These are phyloP conservation scores for Eupithecia tripunctaria DNA, from an alignment of 2,888 invertebrate species.

Conservation along the genomic window DNA sequence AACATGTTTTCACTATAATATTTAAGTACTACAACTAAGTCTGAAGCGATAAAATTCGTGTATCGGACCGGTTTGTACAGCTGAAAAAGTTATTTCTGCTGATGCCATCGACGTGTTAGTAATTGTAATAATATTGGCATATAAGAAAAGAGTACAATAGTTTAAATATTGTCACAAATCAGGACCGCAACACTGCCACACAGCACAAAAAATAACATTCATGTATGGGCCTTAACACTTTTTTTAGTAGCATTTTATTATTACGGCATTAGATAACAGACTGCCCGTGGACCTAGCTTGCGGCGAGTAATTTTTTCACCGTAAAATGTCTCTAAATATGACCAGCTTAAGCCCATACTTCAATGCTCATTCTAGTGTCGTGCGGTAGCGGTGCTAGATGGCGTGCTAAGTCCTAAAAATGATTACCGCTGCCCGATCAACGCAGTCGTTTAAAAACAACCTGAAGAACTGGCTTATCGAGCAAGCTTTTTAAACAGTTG, in stretches of 20 bases:
- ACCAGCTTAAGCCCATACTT: not conserved
- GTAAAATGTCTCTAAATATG: not conserved
- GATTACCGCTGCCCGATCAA: too few relatives aligned
- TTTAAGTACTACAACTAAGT: not conserved
- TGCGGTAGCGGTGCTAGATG: not conserved
- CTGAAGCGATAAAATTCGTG: not conserved
- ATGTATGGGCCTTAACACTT: not conserved
- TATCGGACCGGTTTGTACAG: not conserved
- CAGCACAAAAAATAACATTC: not conserved
- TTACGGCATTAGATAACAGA: not conserved
- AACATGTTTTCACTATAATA: not conserved
- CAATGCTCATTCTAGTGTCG: not conserved
- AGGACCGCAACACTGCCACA: not conserved
- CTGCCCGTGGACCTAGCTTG: not conserved
- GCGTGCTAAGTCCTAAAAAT: too few relatives aligned
- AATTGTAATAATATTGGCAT: too few relatives aligned
- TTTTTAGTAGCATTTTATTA: not conserved
- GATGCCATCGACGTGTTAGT: not conserved
- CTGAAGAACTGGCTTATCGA: too few relatives aligned
- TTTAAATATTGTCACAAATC: not conserved
- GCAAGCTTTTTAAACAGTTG: too few relatives aligned
- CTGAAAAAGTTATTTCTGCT: not conserved
- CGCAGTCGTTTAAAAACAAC: too few relatives aligned
- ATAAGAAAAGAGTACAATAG: too few relatives aligned
- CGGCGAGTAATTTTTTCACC: not conserved